These are phyloP conservation scores for Palythoa caribaeorum DNA, from an alignment of 92 coral and sea anemone genomes.

Conservation along the genomic window DNA sequence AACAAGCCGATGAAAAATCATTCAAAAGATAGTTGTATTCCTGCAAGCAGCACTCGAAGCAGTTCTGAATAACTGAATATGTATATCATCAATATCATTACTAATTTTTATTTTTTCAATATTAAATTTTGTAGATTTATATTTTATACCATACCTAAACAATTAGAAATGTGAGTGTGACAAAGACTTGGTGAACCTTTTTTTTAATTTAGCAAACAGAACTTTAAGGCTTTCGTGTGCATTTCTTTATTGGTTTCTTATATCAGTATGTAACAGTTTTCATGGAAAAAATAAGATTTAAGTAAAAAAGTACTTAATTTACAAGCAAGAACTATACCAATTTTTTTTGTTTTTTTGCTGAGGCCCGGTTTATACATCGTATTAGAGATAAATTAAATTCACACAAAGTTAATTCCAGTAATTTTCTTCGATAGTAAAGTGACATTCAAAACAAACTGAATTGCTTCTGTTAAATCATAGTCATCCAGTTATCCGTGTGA, in stretches of 20 bases:
- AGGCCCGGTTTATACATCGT: background rate
- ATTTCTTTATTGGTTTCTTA: background rate
- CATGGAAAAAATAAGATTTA: background rate
- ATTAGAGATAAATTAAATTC: background rate
- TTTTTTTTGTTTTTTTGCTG: background rate
- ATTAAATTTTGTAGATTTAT: too few species aligned
- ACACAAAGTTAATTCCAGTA: background rate
- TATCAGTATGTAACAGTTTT: background rate
- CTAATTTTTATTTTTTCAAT: too few species aligned
- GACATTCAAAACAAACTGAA: background rate
- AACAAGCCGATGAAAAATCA: conserved; percentile 36
- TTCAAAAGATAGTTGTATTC: conserved; percentile 46
- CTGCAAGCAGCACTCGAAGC: conserved; percentile 35
- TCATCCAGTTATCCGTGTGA: background rate
- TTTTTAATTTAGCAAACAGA: background rate
- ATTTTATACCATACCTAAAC: background rate
- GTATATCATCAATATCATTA: background rate
- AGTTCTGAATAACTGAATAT: background rate
- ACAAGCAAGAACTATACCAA: background rate
- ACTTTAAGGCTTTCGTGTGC: background rate
- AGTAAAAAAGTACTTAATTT: background rate
- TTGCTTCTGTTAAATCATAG: background rate
- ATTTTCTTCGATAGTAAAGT: background rate
- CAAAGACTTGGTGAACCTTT: background rate
- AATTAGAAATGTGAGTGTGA: too few species aligned